phyloP scores from a whole-genome alignment of 2,888 invertebrate genomes.

The Zygaena filipendulae region DNA sequence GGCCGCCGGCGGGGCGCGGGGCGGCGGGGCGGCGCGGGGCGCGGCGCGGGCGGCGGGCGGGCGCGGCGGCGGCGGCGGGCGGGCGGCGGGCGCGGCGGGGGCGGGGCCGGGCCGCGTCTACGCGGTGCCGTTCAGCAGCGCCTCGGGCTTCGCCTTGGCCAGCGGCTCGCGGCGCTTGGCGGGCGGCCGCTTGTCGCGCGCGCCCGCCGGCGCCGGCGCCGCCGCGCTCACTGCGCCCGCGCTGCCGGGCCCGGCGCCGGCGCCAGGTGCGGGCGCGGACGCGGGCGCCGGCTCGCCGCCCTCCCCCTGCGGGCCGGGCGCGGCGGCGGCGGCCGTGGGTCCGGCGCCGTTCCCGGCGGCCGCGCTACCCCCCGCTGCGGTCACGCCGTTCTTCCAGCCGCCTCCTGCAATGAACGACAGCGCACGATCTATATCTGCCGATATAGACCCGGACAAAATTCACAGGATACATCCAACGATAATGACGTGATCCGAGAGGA shows the following conservation, averaged over 20 bases:
- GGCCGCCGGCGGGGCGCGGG: slow-evolving; percentile 8
- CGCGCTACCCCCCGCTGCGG: too few species aligned
- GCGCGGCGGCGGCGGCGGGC: slow-evolving; percentile 7
- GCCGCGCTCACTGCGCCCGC: slow-evolving; percentile 16
- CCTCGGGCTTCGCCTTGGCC: slow-evolving; percentile 68
- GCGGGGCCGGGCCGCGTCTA: slow-evolving; percentile 24
- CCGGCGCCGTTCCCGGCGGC: slow-evolving; percentile 12
- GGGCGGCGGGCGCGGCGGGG: slow-evolving; percentile 9
- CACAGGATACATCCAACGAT: slow-evolving; percentile 1
- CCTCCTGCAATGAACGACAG: slow-evolving; percentile 43
- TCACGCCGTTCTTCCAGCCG: slow-evolving; percentile 58
- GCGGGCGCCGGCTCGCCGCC: slow-evolving; percentile 12
- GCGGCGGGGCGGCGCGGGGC: slow-evolving; percentile 7
- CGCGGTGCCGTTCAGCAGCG: slow-evolving; percentile 75
- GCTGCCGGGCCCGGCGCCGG: slow-evolving; percentile 12
- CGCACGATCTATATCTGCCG: neutral
- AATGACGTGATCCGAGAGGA: too few species aligned
- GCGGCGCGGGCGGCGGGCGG: slow-evolving; percentile 8
- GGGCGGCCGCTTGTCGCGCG: slow-evolving; percentile 17
- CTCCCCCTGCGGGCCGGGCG: slow-evolving; percentile 13
- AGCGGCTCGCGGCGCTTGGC: slow-evolving; percentile 42
- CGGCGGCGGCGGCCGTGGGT: slow-evolving; percentile 17
- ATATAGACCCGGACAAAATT: too few species aligned
- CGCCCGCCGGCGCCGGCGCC: slow-evolving; percentile 16
- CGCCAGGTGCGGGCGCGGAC: slow-evolving; percentile 10